These are phyloP conservation scores for Cecropterus lyciades DNA, from an alignment of 1,140 invertebrate genomes.

Conservation along the genomic window DNA sequence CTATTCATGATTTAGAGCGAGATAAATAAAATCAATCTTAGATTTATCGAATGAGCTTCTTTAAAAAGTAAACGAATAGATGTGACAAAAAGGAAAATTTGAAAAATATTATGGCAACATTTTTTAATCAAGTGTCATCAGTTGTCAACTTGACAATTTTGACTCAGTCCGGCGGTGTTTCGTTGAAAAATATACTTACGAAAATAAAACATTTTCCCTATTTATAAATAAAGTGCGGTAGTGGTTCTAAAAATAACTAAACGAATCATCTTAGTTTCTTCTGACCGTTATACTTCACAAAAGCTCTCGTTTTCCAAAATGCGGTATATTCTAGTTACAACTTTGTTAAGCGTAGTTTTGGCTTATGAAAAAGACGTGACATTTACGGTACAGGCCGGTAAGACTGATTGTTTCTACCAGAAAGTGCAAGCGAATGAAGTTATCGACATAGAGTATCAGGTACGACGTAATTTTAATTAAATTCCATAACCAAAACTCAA, in stretches of 20 bases:
- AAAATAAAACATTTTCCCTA: slow-evolving; percentile 14
- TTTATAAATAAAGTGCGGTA: slow-evolving; percentile 26
- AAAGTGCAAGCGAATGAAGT: slow-evolving; percentile 84
- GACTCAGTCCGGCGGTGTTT: slow-evolving; percentile 5
- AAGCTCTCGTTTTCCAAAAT: slow-evolving; percentile 44
- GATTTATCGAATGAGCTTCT: too few species aligned
- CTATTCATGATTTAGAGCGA: too few species aligned
- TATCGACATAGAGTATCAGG: slow-evolving; percentile 91
- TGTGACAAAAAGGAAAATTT: too few species aligned
- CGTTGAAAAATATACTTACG: not conserved
- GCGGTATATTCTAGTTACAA: slow-evolving; percentile 63
- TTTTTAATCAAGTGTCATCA: not conserved
- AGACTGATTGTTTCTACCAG: slow-evolving; percentile 89
- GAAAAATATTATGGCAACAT: too few species aligned
- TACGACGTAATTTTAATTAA: slow-evolving; percentile 48
- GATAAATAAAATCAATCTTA: too few species aligned
- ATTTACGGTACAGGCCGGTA: slow-evolving; percentile 88
- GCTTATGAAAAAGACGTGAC: slow-evolving; percentile 88
- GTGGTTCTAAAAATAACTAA: slow-evolving; percentile 25
- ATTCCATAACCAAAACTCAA: not conserved
- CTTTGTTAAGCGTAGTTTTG: slow-evolving; percentile 66
- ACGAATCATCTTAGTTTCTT: not conserved
- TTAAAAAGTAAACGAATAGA: too few species aligned
- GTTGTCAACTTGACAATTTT: not conserved
- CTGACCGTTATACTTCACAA: not conserved